These are phyloP conservation scores for Zygogramma bicolorata DNA, from an alignment of 2,888 invertebrate genomes.

Conservation along the genomic window DNA sequence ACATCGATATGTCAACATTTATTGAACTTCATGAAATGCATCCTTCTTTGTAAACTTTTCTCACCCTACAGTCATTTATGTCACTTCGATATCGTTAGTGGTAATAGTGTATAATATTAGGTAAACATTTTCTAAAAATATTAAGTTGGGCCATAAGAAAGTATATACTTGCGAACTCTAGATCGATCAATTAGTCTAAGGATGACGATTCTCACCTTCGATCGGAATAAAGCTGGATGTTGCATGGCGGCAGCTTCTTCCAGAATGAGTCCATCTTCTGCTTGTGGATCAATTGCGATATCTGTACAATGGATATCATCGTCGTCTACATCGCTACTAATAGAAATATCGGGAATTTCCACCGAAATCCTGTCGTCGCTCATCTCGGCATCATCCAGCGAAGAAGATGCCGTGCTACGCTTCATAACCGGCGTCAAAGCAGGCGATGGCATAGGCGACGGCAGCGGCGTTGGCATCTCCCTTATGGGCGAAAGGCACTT, in stretches of 20 bases:
- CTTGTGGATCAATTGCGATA: conserved; percentile 64
- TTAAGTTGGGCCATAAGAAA: no score
- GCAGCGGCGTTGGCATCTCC: conserved; percentile 81
- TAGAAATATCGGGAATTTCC: conserved; percentile 65
- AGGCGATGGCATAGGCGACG: conserved; percentile 80
- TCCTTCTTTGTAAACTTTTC: no score
- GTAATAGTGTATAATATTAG: no score
- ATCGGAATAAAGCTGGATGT: conserved; percentile 49
- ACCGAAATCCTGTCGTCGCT: conserved; percentile 69
- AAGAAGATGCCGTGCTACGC: conserved; percentile 64
- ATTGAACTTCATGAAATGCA: no score
- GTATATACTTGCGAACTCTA: no score
- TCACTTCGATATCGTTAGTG: no score
- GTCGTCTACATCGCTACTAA: conserved; percentile 63
- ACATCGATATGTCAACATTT: no score
- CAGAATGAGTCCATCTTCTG: conserved; percentile 65
- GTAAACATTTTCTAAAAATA: no score
- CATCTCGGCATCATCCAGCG: conserved; percentile 67
- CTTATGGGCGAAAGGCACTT: conserved; percentile 85
- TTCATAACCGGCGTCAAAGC: conserved; percentile 75
- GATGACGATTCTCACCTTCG: conserved; percentile 50
- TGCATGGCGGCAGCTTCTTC: conserved; percentile 66
- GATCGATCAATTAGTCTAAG: no score
- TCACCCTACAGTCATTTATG: no score
- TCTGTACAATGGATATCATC: conserved; percentile 61